Percentiles rank a stretch among this genome's conserved stretches.
phyloP scores from a whole-genome alignment of 2,797 vertebrate species.

The Gymnoscopelus braueri region DNA sequence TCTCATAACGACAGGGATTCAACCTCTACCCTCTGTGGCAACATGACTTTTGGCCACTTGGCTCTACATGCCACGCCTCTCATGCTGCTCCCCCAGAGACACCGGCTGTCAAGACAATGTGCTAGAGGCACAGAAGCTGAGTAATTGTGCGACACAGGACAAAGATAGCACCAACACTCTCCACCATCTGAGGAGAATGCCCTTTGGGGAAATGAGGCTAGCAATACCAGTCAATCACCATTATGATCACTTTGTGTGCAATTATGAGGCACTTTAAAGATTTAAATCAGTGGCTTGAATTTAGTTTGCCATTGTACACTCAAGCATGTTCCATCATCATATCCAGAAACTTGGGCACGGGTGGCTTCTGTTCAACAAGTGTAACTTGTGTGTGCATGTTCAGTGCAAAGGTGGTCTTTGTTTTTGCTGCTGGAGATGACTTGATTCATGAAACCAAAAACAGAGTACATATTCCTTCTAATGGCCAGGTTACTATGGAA shows the following conservation, averaged over 20 bases:
- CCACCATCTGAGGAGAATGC: conserved; percentile 19
- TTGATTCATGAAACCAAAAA: conserved; percentile 53
- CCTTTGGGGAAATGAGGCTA: conserved; percentile 45
- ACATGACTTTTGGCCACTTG: conserved; percentile 17
- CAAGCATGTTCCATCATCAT: not conserved
- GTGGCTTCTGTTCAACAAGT: too few relatives aligned
- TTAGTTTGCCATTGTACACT: not conserved
- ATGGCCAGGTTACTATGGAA: conserved; percentile 80
- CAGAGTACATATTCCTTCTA: conserved; percentile 47
- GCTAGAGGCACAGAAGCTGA: conserved; percentile 40
- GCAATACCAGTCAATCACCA: not conserved
- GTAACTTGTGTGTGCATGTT: conserved; percentile 1
- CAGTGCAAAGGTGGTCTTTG: conserved; percentile 33
- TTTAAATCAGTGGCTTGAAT: not conserved
- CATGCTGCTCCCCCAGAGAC: conserved; percentile 36
- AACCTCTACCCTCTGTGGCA: not conserved
- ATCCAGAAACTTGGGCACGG: not conserved
- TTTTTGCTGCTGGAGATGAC: conserved; percentile 35
- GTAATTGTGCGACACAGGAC: conserved; percentile 43
- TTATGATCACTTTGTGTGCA: conserved; percentile 23
- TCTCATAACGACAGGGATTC: too few relatives aligned
- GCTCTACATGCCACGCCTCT: conserved; percentile 22
- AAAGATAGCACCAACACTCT: conserved; percentile 27
- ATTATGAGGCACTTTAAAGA: conserved; percentile 12
- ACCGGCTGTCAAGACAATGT: conserved; percentile 42